Conservation (phyloP, 2,797 vertebrate species). For the Malurus splendens region DNA sequence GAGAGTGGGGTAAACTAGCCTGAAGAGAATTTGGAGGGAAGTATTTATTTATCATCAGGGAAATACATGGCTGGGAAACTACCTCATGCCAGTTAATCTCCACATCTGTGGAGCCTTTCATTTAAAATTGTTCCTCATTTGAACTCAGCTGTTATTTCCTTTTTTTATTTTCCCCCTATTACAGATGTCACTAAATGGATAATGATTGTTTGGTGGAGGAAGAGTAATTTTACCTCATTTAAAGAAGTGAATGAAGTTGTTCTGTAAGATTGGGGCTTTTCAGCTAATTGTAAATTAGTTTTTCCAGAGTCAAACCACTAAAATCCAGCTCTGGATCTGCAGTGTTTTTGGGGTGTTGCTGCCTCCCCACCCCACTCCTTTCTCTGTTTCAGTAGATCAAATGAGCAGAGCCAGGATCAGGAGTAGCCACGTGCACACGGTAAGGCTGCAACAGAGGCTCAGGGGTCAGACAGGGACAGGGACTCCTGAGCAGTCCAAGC, state of each 20-base stretch:
- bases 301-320: neutral
- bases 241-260: neutral
- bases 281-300: neutral
- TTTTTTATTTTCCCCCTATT: neutral
- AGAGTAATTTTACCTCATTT: neutral
- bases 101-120: neutral
- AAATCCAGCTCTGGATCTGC: neutral
- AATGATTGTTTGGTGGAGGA: neutral
- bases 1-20: neutral
- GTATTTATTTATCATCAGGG: neutral
- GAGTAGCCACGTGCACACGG: rapidly evolving
- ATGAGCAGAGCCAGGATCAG: neutral
- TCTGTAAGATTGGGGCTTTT: neutral
- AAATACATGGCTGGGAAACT: neutral
- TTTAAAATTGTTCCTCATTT: neutral
- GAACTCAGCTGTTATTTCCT: neutral
- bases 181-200: neutral
- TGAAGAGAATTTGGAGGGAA: neutral
- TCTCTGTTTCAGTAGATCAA: neutral
- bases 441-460: neutral
- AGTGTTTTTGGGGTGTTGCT: rapidly evolving
- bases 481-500: neutral
- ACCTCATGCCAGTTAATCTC: neutral
- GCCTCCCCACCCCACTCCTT: neutral
- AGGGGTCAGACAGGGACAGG: neutral